A percentile compares a stretch with the other conserved stretches of the same genome.
Conservation (phyloP, 2,113 vertebrate species). For the Mungos mungo region DNA sequence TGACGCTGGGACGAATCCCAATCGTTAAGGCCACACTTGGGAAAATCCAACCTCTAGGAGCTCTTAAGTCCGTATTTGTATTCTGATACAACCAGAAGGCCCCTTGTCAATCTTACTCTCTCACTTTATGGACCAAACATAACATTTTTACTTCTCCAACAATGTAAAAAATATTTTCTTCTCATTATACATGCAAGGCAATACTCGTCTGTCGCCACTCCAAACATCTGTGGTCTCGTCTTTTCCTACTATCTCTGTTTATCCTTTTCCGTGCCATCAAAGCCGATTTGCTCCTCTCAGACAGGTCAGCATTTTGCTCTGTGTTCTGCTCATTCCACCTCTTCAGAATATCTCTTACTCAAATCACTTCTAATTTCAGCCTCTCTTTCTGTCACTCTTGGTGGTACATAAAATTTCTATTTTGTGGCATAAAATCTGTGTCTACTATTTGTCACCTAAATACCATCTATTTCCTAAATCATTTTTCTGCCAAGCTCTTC, state of each 20-base stretch:
- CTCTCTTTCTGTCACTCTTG: not conserved
- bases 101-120: not conserved
- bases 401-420: not conserved
- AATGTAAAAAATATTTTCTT: not conserved
- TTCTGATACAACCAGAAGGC: too few relatives aligned
- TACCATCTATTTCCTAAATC: not conserved
- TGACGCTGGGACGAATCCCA: not conserved
- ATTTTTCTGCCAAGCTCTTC: not conserved
- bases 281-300: not conserved
- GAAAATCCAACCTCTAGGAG: not conserved
- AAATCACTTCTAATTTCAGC: not conserved
- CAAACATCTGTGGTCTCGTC: not conserved
- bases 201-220: not conserved
- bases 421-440: not conserved
- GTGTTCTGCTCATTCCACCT: fast-evolving
- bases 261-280: not conserved
- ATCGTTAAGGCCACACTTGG: not conserved
- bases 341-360: not conserved
- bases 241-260: not conserved
- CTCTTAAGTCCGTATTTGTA: not conserved
- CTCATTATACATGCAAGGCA: fast-evolving
- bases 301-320: not conserved
- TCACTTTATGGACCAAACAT: not conserved
- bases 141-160: not conserved
- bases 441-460: not conserved